Evolutionary conservation across 2,797 vertebrate genomes (phyloP).

Genomic region (Spinibarbus caldwelli): DNA sequence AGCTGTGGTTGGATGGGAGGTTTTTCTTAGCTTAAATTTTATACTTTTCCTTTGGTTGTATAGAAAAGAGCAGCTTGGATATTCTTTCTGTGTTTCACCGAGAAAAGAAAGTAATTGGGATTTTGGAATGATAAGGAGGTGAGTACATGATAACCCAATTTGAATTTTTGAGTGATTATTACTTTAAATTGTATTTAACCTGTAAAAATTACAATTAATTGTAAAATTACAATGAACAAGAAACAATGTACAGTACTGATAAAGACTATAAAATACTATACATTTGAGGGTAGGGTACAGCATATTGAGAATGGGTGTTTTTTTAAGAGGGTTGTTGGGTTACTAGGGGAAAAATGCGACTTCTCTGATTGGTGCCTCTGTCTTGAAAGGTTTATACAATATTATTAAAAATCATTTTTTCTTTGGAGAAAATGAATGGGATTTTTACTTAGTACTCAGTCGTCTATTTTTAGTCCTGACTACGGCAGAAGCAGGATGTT

Average conservation of each 20-base stretch:
- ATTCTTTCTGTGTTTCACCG: not conserved
- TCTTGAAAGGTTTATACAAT: not conserved
- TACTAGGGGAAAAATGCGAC: not conserved
- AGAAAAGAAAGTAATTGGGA: not conserved
- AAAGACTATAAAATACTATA: not conserved
- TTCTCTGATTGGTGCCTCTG: too few relatives aligned
- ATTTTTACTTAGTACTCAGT: not conserved
- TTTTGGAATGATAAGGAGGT: not conserved
- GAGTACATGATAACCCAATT: not conserved
- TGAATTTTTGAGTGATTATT: not conserved
- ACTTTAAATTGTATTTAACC: not conserved
- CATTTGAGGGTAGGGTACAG: too few relatives aligned
- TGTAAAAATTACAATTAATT: too few relatives aligned
- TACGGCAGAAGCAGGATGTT: constrained; percentile 60
- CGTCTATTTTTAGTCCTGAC: too few relatives aligned
- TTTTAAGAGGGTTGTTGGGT: not conserved
- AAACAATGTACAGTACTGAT: not conserved
- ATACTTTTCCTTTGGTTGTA: not conserved
- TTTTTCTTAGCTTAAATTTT: not conserved
- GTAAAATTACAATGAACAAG: not conserved
- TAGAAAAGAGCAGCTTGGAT: not conserved
- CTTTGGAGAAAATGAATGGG: not conserved
- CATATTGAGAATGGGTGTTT: too few relatives aligned
- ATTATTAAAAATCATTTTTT: not conserved
- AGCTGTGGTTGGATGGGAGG: not conserved